Base-by-base conservation (phyloP, 2,113 vertebrate genomes). In the Nibea albiflora region DNA sequence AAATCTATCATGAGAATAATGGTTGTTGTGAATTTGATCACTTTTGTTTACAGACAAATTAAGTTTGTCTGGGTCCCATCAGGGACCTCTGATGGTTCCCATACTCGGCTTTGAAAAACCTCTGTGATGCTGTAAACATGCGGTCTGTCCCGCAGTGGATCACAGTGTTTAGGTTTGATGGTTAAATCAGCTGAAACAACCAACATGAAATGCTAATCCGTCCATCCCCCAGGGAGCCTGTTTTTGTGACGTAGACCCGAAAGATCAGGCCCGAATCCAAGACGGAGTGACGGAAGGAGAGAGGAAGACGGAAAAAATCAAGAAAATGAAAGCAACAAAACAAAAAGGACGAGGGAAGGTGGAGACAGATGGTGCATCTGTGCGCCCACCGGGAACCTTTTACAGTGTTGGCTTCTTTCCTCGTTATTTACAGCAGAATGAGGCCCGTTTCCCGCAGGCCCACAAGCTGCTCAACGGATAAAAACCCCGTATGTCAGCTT, bases 41-140 rank as follows among this genome's bases (percentile, higher is more conserved):
- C 24, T 26, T 69, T 60, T 79, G 56, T 85, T 60, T 79, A 50
- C 31, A 64, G 73, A 64, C 22, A 56, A 20, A 63, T 12, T 20
- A 24, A 15, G 44, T 46, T 54, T 19, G 8, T 60, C 39, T 26
- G 57, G 11, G 12, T 15, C 35, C 26, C 57, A 62, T 65, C 68
- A 58, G 42, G 56, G 12, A 70, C 20, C n/a, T 44, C 57, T 9
- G 44, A 57, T 12, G 46, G 47, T 76, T 79, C 79, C 79, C 79
- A 75, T 78, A 57, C 64, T 60, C n/a, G 1, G 6, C 50, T 57
- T 46, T 69, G 1, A 64, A 73, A 39, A 63, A 53, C 56, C 10
- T 53, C 46, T 4, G 64, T 11, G 42, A 71, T 50, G 53, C 52
- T 5, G 4, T 70, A 72, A 76, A 72, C 61, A 72, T 5, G 1